Evolutionary conservation across 92 coral and sea anemone species (phyloP).

Genomic region (Epizoanthus rinbou): DNA sequence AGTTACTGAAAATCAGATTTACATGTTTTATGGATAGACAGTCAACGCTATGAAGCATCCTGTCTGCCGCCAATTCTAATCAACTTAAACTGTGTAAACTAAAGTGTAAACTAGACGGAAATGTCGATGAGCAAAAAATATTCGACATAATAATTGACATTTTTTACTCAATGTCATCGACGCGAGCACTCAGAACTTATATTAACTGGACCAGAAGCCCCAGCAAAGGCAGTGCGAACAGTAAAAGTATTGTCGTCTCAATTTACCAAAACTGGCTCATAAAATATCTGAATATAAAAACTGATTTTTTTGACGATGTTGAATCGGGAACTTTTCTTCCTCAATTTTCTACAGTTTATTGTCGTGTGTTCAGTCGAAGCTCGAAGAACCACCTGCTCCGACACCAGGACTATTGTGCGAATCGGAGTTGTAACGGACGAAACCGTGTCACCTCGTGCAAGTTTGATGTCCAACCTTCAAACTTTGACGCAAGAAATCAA

Average conservation of each 20-base stretch:
- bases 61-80: neutral
- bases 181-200: neutral
- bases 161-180: slow-evolving; percentile 23
- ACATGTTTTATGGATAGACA: neutral
- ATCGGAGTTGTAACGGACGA: slow-evolving; percentile 21
- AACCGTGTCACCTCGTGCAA: neutral
- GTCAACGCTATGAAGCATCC: slow-evolving; percentile 6
- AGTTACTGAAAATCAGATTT: neutral
- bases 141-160: neutral
- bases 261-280: neutral
- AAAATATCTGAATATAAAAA: neutral
- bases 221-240: neutral
- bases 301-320: neutral
- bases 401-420: neutral
- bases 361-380: neutral
- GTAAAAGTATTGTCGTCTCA: neutral
- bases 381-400: neutral
- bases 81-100: slow-evolving; percentile 23
- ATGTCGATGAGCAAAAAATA: neutral
- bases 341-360: slow-evolving; percentile 8
- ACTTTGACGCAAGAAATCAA: slow-evolving; percentile 4
- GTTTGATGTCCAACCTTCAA: neutral
- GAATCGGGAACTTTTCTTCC: neutral
- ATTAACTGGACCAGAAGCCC: neutral
- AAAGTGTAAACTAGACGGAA: slow-evolving; percentile 15